Conservation (phyloP, 2,888 invertebrate species). For the Drosophila kokeensis region DNA sequence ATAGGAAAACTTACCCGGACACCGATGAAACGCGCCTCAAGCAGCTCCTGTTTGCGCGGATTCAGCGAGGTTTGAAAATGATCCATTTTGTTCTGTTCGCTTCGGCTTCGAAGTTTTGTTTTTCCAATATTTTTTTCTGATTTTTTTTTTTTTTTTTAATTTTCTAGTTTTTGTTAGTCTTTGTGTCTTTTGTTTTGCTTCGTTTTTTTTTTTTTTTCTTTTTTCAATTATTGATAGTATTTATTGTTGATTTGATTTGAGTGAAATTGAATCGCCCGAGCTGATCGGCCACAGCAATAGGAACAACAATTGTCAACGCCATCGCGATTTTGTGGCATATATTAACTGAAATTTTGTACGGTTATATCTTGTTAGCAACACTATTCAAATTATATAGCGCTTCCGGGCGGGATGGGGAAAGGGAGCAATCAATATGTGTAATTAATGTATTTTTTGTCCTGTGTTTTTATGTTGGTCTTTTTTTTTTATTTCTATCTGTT, state of each 20-base stretch:
- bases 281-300: constrained; percentile 19
- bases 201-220: constrained; percentile 2
- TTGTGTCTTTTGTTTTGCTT: not conserved
- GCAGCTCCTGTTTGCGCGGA: constrained; percentile 99
- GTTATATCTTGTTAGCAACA: constrained; percentile 10
- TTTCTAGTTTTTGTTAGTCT: not conserved
- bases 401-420: not conserved
- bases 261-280: constrained; percentile 23
- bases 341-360: constrained; percentile 36
- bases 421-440: not conserved
- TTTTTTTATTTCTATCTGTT: not conserved
- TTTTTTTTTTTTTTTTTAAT: constrained; percentile 1
- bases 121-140: not conserved
- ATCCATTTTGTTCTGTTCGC: constrained; percentile 89
- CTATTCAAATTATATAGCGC: not conserved
- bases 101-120: constrained; percentile 8
- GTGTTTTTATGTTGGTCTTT: not conserved
- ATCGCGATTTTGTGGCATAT: constrained; percentile 30
- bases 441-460: not conserved
- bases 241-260: constrained; percentile 13
- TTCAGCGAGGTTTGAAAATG: constrained; percentile 98
- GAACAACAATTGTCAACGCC: constrained; percentile 43
- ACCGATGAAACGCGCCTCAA: constrained; percentile 98
- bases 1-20: constrained; percentile 92
- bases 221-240: constrained; percentile 29